Conservation (phyloP, 2,888 invertebrate species). For the Heliconius erato region DNA sequence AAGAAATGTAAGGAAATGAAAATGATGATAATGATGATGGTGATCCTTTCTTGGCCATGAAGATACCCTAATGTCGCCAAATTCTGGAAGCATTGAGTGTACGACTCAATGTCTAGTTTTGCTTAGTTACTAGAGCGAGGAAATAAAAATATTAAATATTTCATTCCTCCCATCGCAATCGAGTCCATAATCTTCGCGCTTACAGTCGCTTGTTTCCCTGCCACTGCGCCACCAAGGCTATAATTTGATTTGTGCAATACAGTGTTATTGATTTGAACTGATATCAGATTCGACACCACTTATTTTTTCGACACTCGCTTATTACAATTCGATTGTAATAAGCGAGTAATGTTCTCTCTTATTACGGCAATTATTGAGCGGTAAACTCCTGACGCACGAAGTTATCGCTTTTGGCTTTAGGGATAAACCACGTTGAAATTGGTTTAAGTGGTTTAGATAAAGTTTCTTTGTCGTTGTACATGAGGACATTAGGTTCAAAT, state of each 20-base stretch:
- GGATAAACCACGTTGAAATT: not conserved
- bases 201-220: not conserved
- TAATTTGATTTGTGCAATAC: not conserved
- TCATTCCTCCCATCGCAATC: no score
- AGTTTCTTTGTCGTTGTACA: no score
- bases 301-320: no score
- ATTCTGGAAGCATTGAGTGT: no score
- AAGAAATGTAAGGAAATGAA: no score
- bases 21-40: no score
- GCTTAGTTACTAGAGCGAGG: no score
- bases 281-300: no score
- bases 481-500: not conserved
- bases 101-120: no score
- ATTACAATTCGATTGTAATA: not conserved
- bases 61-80: no score
- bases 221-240: not conserved
- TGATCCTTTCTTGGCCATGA: no score
- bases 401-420: not conserved
- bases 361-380: not conserved
- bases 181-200: not conserved
- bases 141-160: no score
- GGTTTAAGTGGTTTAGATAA: not conserved
- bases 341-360: not conserved
- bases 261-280: not conserved
- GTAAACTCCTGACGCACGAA: not conserved